Conservation (phyloP, 2,888 invertebrate genomes). For the Limnephilus lunatus region DNA sequence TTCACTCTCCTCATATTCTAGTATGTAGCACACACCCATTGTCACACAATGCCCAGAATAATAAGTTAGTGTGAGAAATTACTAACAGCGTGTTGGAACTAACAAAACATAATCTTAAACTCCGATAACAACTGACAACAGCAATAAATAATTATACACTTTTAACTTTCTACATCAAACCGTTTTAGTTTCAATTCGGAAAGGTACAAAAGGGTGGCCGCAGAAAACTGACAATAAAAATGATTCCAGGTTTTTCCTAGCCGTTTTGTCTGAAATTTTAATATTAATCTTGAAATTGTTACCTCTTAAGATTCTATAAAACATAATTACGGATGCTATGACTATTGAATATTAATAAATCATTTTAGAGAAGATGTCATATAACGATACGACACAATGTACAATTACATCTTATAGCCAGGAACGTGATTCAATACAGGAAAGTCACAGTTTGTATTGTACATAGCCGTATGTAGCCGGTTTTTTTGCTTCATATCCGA, state of each 20-base stretch:
- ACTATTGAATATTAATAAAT: too few relatives aligned
- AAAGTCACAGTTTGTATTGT: too few relatives aligned
- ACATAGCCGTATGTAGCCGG: too few relatives aligned
- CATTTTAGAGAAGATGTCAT: background rate
- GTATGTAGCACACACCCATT: background rate
- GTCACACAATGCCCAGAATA: slow-evolving; percentile 12
- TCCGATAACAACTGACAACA: slow-evolving; percentile 56
- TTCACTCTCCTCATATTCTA: background rate
- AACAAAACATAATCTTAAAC: slow-evolving; percentile 54
- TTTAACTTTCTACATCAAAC: background rate
- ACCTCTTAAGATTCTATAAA: background rate
- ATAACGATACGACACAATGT: too few relatives aligned
- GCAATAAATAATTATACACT: slow-evolving; percentile 45
- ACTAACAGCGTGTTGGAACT: slow-evolving; percentile 28
- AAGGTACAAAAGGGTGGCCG: background rate
- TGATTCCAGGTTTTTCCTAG: background rate
- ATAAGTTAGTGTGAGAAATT: background rate
- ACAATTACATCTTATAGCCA: too few relatives aligned
- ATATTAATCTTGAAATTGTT: background rate
- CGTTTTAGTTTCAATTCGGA: background rate
- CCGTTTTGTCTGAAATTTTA: background rate
- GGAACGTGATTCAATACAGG: too few relatives aligned
- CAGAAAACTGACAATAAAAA: background rate
- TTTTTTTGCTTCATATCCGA: too few relatives aligned
- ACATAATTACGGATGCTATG: background rate